phyloP scores from a whole-genome alignment of 1,140 invertebrate genomes.

The Drosophila busckii region DNA sequence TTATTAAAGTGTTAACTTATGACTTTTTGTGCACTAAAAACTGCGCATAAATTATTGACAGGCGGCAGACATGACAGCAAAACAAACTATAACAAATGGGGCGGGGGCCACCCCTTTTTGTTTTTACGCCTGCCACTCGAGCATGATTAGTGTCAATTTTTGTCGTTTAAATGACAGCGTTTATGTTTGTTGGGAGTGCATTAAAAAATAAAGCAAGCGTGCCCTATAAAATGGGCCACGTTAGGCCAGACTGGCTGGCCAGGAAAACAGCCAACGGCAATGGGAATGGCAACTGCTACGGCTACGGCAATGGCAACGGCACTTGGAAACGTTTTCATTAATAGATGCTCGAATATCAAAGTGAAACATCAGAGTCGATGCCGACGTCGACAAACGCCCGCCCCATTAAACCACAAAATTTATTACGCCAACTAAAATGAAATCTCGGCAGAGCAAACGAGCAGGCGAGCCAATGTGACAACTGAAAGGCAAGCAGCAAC shows the following conservation, averaged over 20 bases:
- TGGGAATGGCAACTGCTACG: too few relatives aligned
- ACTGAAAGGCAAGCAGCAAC: slow-evolving; percentile 36
- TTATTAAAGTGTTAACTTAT: neutral
- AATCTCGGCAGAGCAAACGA: slow-evolving; percentile 55
- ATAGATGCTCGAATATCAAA: slow-evolving; percentile 75
- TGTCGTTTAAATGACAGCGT: slow-evolving; percentile 68
- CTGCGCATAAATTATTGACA: slow-evolving; percentile 61
- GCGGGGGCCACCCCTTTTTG: slow-evolving; percentile 61
- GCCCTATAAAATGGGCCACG: slow-evolving; percentile 70
- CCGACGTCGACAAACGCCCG: slow-evolving; percentile 54
- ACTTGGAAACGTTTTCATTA: slow-evolving; percentile 60
- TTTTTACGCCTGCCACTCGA: slow-evolving; percentile 48
- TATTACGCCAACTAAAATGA: slow-evolving; percentile 74
- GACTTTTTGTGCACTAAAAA: neutral
- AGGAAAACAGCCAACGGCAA: slow-evolving; percentile 32
- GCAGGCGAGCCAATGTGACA: slow-evolving; percentile 35
- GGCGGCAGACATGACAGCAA: slow-evolving; percentile 54
- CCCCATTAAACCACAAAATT: slow-evolving; percentile 77
- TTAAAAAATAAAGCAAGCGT: slow-evolving; percentile 65
- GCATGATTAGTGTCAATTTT: slow-evolving; percentile 76
- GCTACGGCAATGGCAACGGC: too few relatives aligned
- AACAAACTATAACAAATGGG: slow-evolving; percentile 46
- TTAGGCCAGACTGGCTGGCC: slow-evolving; percentile 28
- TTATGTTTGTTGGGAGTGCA: slow-evolving; percentile 56
- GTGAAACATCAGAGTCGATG: slow-evolving; percentile 62